Evolutionary conservation across 2,888 invertebrate species (phyloP).

Genomic region (Strigamia transsilvanica): DNA sequence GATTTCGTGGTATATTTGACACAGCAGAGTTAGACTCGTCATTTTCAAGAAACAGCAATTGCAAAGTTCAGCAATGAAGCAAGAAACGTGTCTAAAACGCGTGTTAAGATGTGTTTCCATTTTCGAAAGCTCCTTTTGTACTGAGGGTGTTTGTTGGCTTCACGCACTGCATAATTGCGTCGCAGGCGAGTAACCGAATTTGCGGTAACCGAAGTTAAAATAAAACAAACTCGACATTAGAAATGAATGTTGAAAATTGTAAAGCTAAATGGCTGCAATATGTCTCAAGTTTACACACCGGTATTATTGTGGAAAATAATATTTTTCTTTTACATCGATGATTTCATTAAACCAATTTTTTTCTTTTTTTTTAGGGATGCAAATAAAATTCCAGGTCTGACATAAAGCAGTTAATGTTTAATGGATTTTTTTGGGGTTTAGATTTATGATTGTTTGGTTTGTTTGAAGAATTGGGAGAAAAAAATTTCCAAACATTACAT

Average conservation of each 20-base stretch:
- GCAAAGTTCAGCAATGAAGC: too few relatives aligned
- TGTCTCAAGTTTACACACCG: too few relatives aligned
- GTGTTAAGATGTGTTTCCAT: too few relatives aligned
- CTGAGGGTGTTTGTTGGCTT: neutral
- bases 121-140: too few relatives aligned
- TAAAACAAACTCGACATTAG: neutral
- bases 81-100: too few relatives aligned
- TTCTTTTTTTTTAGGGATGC: too few relatives aligned
- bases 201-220: neutral
- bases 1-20: neutral
- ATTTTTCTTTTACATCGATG: too few relatives aligned
- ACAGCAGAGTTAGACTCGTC: too few relatives aligned
- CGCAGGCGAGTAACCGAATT: neutral
- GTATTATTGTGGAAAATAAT: too few relatives aligned
- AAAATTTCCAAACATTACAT: neutral
- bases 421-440: neutral
- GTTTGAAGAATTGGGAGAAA: neutral
- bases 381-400: too few relatives aligned
- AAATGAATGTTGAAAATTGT: neutral
- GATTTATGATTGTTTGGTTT: neutral
- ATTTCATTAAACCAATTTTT: too few relatives aligned
- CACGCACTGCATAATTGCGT: constrained; percentile 1
- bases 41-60: neutral
- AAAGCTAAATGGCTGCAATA: too few relatives aligned
- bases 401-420: neutral